These are phyloP conservation scores for Anguilla pacifica DNA, from an alignment of 2,797 vertebrate genomes.

Conservation along the genomic window DNA sequence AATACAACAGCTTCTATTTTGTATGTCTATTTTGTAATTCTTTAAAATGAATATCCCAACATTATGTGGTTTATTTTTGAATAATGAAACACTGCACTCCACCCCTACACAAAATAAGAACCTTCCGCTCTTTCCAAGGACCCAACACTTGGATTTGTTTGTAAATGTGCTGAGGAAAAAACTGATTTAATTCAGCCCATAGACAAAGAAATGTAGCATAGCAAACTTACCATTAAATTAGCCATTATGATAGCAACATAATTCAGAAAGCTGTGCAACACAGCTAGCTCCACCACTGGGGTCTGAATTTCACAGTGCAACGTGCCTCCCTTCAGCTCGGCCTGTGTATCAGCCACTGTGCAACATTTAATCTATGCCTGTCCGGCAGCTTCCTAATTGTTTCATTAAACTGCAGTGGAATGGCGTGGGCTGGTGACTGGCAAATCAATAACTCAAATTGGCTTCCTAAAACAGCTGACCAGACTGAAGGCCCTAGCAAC, in stretches of 20 bases:
- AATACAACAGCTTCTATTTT: not conserved
- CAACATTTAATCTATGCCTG: conserved; percentile 16
- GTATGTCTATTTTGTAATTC: not conserved
- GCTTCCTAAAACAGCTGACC: conserved; percentile 21
- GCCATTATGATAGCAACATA: not conserved
- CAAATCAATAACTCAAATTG: conserved; percentile 28
- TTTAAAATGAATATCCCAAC: not conserved
- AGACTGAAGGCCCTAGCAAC: conserved; percentile 9
- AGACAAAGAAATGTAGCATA: not conserved
- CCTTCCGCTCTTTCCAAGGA: not conserved
- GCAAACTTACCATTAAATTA: not conserved
- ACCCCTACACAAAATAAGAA: not conserved
- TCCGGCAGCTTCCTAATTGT: conserved; percentile 24
- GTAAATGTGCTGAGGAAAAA: not conserved
- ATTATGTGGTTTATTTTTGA: not conserved
- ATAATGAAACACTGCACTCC: not conserved
- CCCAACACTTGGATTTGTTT: not conserved
- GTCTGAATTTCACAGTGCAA: conserved; percentile 19
- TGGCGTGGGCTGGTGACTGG: conserved; percentile 14
- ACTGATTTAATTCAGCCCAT: not conserved
- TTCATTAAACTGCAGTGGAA: conserved; percentile 25
- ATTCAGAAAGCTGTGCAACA: not conserved
- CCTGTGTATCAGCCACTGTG: not conserved
- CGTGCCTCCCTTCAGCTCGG: conserved; percentile 1
- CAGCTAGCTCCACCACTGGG: not conserved